These are phyloP conservation scores for Andrena chrysosceles DNA, from an alignment of 2,888 invertebrate species.

Conservation along the genomic window DNA sequence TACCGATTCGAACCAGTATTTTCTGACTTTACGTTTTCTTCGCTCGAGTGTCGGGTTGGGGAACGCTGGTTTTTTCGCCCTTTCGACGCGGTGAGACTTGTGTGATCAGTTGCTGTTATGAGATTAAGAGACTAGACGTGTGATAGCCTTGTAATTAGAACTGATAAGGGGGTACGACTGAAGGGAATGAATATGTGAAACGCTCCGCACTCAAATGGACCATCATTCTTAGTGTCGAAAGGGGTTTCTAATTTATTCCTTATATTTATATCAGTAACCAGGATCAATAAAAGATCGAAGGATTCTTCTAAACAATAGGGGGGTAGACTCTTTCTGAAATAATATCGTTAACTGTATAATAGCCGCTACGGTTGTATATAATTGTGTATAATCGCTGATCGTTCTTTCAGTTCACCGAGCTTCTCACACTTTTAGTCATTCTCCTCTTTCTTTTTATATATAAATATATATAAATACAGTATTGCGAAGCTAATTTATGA, in stretches of 20 bases:
- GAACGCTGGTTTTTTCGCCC: constrained; percentile 19
- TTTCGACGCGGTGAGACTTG: constrained; percentile 12
- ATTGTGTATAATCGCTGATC: constrained; percentile 78
- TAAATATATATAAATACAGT: constrained; percentile 75
- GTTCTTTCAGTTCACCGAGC: constrained; percentile 61
- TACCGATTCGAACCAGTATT: constrained; percentile 13
- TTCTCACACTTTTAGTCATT: constrained; percentile 58
- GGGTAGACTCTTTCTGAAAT: constrained; percentile 15
- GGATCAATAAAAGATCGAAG: constrained; percentile 36
- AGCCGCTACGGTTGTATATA: constrained; percentile 79
- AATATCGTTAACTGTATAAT: constrained; percentile 55
- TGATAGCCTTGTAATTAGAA: not conserved
- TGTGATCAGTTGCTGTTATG: not conserved
- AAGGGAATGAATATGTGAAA: not conserved
- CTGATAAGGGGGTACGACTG: not conserved
- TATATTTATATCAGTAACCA: constrained; percentile 68
- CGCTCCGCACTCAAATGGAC: constrained; percentile 5
- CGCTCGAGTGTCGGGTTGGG: not conserved
- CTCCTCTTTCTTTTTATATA: constrained; percentile 41
- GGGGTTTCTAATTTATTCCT: constrained; percentile 72
- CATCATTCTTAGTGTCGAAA: constrained; percentile 14
- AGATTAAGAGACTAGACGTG: not conserved
- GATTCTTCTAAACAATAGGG: constrained; percentile 21
- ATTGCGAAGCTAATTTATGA: constrained; percentile 79
- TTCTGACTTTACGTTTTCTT: constrained; percentile 28